Percentiles rank a stretch among this genome's conserved stretches.
Conservation (phyloP, 2,888 invertebrate species). For the Gryllus longicercus region DNA sequence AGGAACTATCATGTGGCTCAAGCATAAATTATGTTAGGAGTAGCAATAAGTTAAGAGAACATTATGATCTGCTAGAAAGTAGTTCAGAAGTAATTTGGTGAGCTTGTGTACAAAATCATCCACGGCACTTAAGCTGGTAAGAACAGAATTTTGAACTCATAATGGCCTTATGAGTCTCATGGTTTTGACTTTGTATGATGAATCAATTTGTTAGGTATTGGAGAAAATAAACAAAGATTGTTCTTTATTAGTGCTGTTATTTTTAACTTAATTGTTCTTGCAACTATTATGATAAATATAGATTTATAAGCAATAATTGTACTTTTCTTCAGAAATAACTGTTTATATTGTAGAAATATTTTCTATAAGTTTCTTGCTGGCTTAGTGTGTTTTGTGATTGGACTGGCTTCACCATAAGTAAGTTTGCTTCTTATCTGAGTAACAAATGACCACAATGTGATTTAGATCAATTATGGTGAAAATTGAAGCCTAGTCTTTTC, state of each 20-base stretch:
- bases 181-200: background rate
- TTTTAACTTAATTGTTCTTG: background rate
- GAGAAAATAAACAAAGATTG: background rate
- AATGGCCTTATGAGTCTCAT: background rate
- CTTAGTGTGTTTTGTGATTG: too few species aligned
- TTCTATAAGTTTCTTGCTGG: too few species aligned
- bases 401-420: too few species aligned
- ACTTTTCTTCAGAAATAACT: too few species aligned
- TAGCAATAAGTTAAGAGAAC: slow-evolving; percentile 6
- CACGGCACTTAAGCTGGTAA: background rate
- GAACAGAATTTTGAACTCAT: background rate
- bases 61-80: background rate
- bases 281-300: background rate
- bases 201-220: background rate
- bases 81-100: background rate
- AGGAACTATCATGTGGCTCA: slow-evolving; percentile 17
- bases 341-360: too few species aligned
- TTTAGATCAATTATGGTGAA: too few species aligned
- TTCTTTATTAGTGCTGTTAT: background rate
- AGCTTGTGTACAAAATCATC: slow-evolving; percentile 11
- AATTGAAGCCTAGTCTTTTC: background rate
- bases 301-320: background rate
- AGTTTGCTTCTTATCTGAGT: too few species aligned
- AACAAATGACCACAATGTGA: too few species aligned
- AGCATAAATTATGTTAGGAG: slow-evolving; percentile 8